These are phyloP conservation scores for Pectinophora gossypiella DNA, from an alignment of 1,140 invertebrate genomes.

Conservation along the genomic window DNA sequence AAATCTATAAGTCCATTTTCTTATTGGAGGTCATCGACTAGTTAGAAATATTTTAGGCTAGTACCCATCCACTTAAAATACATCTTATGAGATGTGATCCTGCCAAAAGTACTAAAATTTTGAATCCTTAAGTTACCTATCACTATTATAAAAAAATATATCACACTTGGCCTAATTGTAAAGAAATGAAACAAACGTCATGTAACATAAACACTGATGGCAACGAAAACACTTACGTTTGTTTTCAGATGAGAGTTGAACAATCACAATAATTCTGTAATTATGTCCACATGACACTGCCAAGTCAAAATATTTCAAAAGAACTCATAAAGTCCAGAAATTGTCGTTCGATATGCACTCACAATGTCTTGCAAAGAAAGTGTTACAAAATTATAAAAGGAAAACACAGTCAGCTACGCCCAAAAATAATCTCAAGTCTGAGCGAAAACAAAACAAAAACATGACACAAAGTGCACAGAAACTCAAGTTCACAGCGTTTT, in stretches of 20 bases:
- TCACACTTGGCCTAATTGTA: constrained; percentile 9
- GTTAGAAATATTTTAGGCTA: too few relatives aligned
- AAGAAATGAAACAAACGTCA: not conserved
- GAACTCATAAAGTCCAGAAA: constrained; percentile 17
- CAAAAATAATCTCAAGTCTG: constrained; percentile 48
- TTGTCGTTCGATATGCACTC: constrained; percentile 24
- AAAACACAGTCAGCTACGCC: constrained; percentile 50
- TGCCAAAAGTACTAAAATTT: too few relatives aligned
- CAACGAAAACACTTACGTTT: constrained; percentile 29
- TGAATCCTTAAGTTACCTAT: too few relatives aligned
- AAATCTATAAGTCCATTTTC: too few relatives aligned
- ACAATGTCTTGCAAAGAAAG: constrained; percentile 22
- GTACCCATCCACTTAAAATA: too few relatives aligned
- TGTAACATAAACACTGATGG: constrained; percentile 8
- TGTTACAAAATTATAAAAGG: constrained; percentile 34
- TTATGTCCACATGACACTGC: constrained; percentile 30
- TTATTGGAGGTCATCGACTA: too few relatives aligned
- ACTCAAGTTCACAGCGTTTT: constrained; percentile 35
- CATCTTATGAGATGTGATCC: too few relatives aligned
- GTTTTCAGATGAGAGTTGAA: constrained; percentile 14
- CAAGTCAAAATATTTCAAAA: constrained; percentile 29
- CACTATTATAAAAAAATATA: not conserved
- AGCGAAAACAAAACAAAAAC: constrained; percentile 61
- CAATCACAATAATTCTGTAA: constrained; percentile 22
- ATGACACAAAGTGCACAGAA: constrained; percentile 45